These are phyloP conservation scores for Eriosoma lanigerum DNA, from an alignment of 1,140 invertebrate species.

Conservation along the genomic window DNA sequence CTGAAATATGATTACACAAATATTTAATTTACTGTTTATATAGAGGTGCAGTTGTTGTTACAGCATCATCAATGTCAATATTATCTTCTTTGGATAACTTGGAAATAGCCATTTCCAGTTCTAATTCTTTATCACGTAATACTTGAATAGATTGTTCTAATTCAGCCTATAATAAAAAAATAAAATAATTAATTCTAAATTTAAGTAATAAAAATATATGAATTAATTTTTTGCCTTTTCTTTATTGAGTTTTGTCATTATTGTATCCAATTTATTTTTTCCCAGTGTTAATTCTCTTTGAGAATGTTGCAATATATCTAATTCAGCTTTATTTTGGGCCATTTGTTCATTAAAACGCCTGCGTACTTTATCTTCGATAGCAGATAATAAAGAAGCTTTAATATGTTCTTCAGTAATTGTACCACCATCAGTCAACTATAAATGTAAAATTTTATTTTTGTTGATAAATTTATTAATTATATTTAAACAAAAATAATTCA, in stretches of 20 bases:
- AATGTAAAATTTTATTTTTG: not conserved
- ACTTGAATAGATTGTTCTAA: conserved; percentile 82
- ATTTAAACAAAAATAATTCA: too few species aligned
- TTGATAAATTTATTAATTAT: too few species aligned
- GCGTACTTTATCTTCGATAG: conserved; percentile 91
- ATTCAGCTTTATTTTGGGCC: conserved; percentile 85
- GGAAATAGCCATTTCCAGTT: conserved; percentile 79
- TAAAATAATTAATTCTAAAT: conserved; percentile 14
- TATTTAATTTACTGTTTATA: conserved; percentile 93
- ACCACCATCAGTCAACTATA: conserved; percentile 59
- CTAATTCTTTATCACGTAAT: conserved; percentile 81
- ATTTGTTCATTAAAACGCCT: conserved; percentile 84
- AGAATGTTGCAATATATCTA: conserved; percentile 85
- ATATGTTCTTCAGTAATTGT: conserved; percentile 96
- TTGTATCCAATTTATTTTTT: conserved; percentile 78
- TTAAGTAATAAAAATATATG: not conserved
- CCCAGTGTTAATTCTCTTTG: conserved; percentile 86
- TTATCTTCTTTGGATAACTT: conserved; percentile 76
- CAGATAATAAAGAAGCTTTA: conserved; percentile 86
- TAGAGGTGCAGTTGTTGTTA: conserved; percentile 92
- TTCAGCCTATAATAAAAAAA: conserved; percentile 64
- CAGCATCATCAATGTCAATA: conserved; percentile 93
- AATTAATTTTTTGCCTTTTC: conserved; percentile 67
- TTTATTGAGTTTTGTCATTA: conserved; percentile 77
- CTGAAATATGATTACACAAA: too few species aligned